Evolutionary conservation across 2,113 vertebrate species (phyloP).

Genomic region (Hyperoodon ampullatus): DNA sequence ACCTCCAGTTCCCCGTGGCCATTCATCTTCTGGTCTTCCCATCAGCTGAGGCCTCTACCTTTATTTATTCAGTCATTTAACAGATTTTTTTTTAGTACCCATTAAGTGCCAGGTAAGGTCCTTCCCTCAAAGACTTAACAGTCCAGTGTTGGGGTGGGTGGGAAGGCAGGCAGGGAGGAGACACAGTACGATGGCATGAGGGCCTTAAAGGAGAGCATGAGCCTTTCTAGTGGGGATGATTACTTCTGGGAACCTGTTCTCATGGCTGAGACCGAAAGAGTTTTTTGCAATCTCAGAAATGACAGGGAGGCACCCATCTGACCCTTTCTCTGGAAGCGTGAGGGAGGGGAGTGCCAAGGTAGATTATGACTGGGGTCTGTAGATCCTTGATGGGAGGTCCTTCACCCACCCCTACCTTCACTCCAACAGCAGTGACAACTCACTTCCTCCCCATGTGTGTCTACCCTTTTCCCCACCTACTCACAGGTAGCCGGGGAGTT

Average conservation of each 20-base stretch:
- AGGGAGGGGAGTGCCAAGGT: not conserved
- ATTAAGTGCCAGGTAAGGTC: not conserved
- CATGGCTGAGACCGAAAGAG: not conserved
- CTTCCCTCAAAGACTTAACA: not conserved
- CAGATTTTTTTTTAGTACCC: not conserved
- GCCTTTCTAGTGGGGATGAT: not conserved
- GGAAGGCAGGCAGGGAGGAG: not conserved
- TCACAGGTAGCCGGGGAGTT: constrained; percentile 96
- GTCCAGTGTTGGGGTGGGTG: not conserved
- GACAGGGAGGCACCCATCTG: not conserved
- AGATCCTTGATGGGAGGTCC: not conserved
- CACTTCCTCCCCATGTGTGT: not conserved
- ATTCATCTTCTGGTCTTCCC: not conserved
- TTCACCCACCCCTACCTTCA: not conserved
- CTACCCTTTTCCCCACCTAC: constrained; percentile 62
- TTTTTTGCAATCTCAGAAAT: constrained; percentile 29
- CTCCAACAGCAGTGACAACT: not conserved
- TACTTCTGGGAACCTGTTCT: not conserved
- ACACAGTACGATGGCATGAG: not conserved
- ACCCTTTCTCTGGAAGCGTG: not conserved
- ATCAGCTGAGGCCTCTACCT: not conserved
- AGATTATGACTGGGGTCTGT: not conserved
- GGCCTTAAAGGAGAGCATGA: not conserved
- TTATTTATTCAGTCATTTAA: not conserved
- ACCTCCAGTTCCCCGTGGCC: not conserved